Percentiles rank a stretch among this genome's conserved stretches.
These are phyloP conservation scores for Eptesicus fuscus DNA, from an alignment of 2,113 vertebrate species.

Conservation along the genomic window DNA sequence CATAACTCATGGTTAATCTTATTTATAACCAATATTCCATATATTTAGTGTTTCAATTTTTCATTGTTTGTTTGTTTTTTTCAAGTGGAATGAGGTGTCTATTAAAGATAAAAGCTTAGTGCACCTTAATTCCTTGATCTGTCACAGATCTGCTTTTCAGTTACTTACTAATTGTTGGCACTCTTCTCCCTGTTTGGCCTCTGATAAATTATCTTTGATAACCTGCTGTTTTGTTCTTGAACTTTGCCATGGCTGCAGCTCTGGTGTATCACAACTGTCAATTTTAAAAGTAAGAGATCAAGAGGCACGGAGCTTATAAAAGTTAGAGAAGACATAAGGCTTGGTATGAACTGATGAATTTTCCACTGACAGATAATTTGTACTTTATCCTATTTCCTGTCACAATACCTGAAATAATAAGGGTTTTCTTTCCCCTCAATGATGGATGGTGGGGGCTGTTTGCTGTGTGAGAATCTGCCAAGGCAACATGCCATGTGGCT, in stretches of 20 bases:
- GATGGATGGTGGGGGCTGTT: conserved; percentile 64
- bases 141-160: conserved; percentile 18
- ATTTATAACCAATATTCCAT: neutral
- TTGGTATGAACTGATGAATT: conserved; percentile 67
- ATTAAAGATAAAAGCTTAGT: neutral
- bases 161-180: conserved; percentile 53
- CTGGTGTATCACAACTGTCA: conserved; percentile 70
- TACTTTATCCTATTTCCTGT: conserved; percentile 71
- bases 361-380: conserved; percentile 71
- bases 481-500: conserved; percentile 74
- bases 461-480: conserved; percentile 78
- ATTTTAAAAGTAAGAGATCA: conserved; percentile 54
- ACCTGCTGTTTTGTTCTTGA: conserved; percentile 63
- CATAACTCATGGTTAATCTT: neutral
- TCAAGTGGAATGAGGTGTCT: neutral
- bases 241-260: conserved; percentile 55
- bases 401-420: conserved; percentile 78
- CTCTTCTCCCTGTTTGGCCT: conserved; percentile 46
- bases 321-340: conserved; percentile 59
- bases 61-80: neutral
- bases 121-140: neutral
- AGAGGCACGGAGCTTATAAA: conserved; percentile 39
- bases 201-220: conserved; percentile 56
- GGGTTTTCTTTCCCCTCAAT: neutral
- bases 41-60: neutral